phyloP scores from a whole-genome alignment of 2,113 vertebrate genomes.

The Procavia capensis region DNA sequence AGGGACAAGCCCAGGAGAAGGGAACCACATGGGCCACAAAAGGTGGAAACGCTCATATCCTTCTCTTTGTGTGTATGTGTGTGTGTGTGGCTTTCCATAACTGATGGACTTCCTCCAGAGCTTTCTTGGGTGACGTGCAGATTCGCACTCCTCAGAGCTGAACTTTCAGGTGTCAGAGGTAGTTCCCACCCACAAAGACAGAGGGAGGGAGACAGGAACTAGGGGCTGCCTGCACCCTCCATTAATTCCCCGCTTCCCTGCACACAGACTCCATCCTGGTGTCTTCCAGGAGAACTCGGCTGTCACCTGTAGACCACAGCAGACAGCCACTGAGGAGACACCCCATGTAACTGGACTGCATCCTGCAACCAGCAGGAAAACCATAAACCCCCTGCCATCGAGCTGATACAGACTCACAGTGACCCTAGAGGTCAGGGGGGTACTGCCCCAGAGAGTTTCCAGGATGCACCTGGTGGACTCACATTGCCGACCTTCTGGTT shows the following conservation, averaged over 20 bases:
- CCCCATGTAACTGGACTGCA: too few species aligned
- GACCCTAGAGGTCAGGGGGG: too few species aligned
- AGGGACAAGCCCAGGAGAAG: not conserved
- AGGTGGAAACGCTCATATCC: not conserved
- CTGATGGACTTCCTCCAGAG: too few species aligned
- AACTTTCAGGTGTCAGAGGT: too few species aligned
- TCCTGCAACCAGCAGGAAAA: not conserved
- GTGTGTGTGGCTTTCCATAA: not conserved
- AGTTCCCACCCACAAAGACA: not conserved
- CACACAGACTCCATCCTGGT: too few species aligned
- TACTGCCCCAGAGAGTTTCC: too few species aligned
- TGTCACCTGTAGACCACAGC: not conserved
- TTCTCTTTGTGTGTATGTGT: too few species aligned
- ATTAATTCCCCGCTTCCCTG: not conserved
- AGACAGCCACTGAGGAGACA: not conserved
- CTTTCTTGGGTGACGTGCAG: not conserved
- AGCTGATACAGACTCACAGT: too few species aligned
- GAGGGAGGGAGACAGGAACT: not conserved
- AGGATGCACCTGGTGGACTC: too few species aligned
- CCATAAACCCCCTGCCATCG: too few species aligned
- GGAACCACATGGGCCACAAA: not conserved
- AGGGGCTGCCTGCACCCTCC: not conserved
- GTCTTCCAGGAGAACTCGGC: not conserved
- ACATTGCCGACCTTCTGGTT: too few species aligned
- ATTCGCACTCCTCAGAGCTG: not conserved